A percentile compares a stretch with the other conserved stretches of the same genome.
These are phyloP conservation scores for Xestoiulus laeticollis DNA, from an alignment of 2,888 invertebrate species.

Conservation along the genomic window DNA sequence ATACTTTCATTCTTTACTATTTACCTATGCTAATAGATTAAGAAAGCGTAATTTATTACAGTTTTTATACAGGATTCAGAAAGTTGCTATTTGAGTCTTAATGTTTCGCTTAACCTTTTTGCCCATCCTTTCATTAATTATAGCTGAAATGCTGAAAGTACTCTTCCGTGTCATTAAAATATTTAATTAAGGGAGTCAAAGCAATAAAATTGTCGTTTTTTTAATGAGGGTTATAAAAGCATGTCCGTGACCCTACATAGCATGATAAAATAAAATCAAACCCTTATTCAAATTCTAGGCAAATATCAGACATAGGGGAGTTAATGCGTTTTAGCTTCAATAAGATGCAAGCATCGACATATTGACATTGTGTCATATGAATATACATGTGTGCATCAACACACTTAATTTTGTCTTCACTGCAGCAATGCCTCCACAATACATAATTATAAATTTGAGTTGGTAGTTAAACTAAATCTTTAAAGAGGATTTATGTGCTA, in stretches of 20 bases:
- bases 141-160: background rate
- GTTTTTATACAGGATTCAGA: slow-evolving; percentile 4
- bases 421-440: background rate
- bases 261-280: background rate
- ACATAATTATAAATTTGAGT: no score
- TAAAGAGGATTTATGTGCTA: no score
- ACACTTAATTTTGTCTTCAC: background rate
- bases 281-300: background rate
- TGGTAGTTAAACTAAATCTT: no score
- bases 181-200: background rate
- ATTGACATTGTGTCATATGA: background rate
- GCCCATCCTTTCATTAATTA: background rate
- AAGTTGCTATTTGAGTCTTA: background rate
- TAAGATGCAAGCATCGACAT: background rate
- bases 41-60: background rate
- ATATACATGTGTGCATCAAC: background rate
- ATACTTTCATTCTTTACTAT: background rate
- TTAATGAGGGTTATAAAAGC: slow-evolving; percentile 2
- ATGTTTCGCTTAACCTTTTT: slow-evolving; percentile 1
- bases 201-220: background rate
- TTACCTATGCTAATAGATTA: background rate
- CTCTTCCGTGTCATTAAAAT: background rate
- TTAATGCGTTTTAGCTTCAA: background rate
- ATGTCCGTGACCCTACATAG: background rate
- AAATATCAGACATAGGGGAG: background rate